A percentile compares a stretch with the other conserved stretches of the same genome.
Conservation (phyloP, 2,888 invertebrate species). For the Synanthedon formicaeformis region DNA sequence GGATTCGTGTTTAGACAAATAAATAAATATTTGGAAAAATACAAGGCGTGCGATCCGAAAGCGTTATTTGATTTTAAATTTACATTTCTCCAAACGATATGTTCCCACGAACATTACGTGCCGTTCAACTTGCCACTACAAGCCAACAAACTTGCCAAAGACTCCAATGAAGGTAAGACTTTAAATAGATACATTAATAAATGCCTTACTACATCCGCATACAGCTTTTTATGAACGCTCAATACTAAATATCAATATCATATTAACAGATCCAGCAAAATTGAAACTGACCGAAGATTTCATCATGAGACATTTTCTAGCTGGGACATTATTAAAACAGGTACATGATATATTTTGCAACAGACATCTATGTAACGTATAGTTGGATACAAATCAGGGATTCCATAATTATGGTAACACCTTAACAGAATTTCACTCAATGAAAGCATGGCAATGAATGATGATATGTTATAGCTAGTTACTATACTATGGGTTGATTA, state of each 20-base stretch:
- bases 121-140: constrained; percentile 91
- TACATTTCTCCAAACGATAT: constrained; percentile 89
- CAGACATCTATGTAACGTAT: too few species aligned
- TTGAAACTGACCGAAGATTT: constrained; percentile 81
- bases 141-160: constrained; percentile 60
- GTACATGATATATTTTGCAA: constrained; percentile 14
- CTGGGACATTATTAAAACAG: constrained; percentile 86
- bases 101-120: constrained; percentile 94
- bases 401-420: too few species aligned
- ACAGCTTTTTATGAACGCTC: constrained; percentile 5
- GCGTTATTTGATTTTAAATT: constrained; percentile 92
- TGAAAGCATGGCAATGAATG: too few species aligned
- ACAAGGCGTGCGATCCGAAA: constrained; percentile 84
- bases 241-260: constrained; percentile 5
- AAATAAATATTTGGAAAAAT: constrained; percentile 87
- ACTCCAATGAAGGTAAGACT: constrained; percentile 42
- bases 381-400: too few species aligned
- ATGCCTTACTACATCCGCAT: not conserved
- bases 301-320: constrained; percentile 91
- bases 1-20: constrained; percentile 92
- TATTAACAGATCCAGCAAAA: constrained; percentile 61
- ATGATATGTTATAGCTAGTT: too few species aligned
- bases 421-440: too few species aligned
- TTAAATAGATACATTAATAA: not conserved
- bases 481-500: too few species aligned